These are phyloP conservation scores for Distichodus sexfasciatus DNA, from an alignment of 2,797 vertebrate species.

Conservation along the genomic window DNA sequence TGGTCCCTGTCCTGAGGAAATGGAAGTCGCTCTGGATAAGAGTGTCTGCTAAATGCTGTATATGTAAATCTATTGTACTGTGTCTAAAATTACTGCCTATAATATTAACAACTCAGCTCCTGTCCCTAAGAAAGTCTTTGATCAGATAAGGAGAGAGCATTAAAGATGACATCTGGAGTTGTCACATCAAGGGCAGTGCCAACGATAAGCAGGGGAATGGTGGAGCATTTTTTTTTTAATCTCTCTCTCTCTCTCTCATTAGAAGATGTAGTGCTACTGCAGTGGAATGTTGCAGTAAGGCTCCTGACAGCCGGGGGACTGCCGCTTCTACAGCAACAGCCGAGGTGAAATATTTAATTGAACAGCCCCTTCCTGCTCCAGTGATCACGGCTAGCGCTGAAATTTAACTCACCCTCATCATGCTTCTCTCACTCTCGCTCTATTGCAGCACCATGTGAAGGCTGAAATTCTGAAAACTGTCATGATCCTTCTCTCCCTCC, in stretches of 20 bases:
- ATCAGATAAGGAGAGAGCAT: slow-evolving; percentile 29
- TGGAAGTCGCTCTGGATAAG: too few relatives aligned
- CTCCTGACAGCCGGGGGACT: slow-evolving; percentile 58
- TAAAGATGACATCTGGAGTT: slow-evolving; percentile 37
- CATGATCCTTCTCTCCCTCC: slow-evolving; percentile 38
- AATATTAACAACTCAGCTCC: not conserved
- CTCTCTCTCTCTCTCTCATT: slow-evolving; percentile 60
- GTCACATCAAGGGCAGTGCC: slow-evolving; percentile 29
- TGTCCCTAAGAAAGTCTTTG: not conserved
- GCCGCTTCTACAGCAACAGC: slow-evolving; percentile 54
- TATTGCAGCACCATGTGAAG: slow-evolving; percentile 48
- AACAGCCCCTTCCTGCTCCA: slow-evolving; percentile 67
- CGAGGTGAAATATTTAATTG: slow-evolving; percentile 74
- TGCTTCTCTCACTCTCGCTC: slow-evolving; percentile 44
- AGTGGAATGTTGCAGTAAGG: slow-evolving; percentile 53
- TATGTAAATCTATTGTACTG: not conserved
- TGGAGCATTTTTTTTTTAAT: too few relatives aligned
- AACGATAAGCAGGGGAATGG: slow-evolving; percentile 37
- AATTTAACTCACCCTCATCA: slow-evolving; percentile 60
- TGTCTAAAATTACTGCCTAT: not conserved
- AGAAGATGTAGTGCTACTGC: slow-evolving; percentile 51
- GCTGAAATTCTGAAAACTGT: slow-evolving; percentile 54
- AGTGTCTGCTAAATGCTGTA: too few relatives aligned
- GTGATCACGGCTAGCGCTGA: slow-evolving; percentile 70
- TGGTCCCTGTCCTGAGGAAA: too few relatives aligned